Evolutionary conservation across 2,797 vertebrate species (phyloP).

Genomic region (Forpus xanthops): DNA sequence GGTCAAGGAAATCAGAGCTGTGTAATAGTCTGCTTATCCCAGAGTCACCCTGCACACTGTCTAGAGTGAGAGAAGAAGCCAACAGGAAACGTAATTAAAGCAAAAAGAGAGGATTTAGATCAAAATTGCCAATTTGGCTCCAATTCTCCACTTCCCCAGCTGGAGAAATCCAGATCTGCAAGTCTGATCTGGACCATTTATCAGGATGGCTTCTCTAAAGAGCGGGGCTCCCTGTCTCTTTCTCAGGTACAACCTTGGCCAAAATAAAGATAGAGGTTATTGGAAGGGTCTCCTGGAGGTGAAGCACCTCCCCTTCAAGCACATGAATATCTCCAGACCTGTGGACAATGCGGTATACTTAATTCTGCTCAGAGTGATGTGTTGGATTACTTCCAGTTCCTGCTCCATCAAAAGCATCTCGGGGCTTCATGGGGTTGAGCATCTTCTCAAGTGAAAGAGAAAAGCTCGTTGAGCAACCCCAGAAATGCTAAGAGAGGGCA

Average conservation of each 20-base stretch:
- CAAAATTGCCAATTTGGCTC: conserved; percentile 2
- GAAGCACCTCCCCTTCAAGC: background rate
- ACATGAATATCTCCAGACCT: background rate
- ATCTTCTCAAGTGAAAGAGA: background rate
- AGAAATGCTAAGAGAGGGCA: background rate
- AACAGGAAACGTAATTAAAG: background rate
- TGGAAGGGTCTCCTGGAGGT: background rate
- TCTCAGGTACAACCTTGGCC: background rate
- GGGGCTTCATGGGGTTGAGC: background rate
- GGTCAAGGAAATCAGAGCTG: background rate
- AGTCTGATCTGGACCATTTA: background rate
- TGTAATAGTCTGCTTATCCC: background rate
- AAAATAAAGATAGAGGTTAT: background rate
- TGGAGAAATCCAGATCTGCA: background rate
- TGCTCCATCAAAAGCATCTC: background rate
- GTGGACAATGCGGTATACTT: background rate
- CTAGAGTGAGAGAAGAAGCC: background rate
- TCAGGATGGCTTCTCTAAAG: background rate
- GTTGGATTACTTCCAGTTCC: conserved; percentile 6
- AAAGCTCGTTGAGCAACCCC: background rate
- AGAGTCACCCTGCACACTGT: background rate
- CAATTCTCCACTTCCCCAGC: background rate
- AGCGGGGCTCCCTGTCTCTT: accelerated
- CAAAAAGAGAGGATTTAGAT: background rate
- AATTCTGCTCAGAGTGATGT: background rate